Evolutionary conservation across 2,888 invertebrate genomes (phyloP), one percentile per base, ranked within the genome.

Genomic region (Polydrusus pterygomalis): DNA sequence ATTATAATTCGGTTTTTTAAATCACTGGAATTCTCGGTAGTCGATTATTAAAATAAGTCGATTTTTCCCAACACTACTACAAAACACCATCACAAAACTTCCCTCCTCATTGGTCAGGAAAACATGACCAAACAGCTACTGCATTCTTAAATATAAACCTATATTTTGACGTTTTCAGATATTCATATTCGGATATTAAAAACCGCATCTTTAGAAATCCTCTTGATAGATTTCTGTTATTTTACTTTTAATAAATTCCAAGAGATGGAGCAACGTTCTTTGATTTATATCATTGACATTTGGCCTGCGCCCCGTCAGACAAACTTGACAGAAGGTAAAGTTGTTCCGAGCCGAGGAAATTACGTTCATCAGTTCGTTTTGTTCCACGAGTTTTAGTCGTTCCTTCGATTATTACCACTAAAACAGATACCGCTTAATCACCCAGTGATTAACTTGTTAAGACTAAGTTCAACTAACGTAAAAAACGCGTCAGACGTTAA

Each of bases 291-390:
- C 65, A 62, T 38, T 74, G 74, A 74, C 74, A 74, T 69, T 68
- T 68, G 49, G 49, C 74, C 64, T 75, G 75, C 75, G 75, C 75
- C 43, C 40, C 30, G 69, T 60, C 70, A 69, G 74, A 56, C 62
- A 54, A 6, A 71, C 49, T 71, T 75, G 71, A 75, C 71, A 71
- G 71, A 67, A 67, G 47, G 70, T 51, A 71, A 70, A 70, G 70
- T 60, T 58, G 65, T 75, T 63, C 65, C 20, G 68, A 47, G n/a
- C 13, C 1, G 49, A 74, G 74, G 38, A 51, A 71, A 43, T 62
- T 62, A 68, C 68, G 63, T 77, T 73, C 38, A 58, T 63, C 76
- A 73, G 73, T 72, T 72, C 67, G 70, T 65, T 77, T 69, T 56
- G 67, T 71, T 68, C 64, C 17, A 60, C 68, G 68, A 68, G 76